Conservation (phyloP, 2,797 vertebrate species). For the Vireo griseus region DNA sequence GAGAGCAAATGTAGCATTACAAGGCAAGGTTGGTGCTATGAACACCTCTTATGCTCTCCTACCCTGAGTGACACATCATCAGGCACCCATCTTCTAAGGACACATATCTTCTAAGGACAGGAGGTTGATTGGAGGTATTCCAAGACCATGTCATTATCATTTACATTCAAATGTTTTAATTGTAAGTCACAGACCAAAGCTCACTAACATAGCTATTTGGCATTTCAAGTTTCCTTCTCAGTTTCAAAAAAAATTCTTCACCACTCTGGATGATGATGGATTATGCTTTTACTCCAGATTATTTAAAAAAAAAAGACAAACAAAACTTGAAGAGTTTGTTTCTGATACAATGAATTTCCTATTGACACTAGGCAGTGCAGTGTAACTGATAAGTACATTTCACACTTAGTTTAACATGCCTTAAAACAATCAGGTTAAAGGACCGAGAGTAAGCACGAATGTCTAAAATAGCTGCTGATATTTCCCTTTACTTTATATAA, state of each 20-base stretch:
- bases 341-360: background rate
- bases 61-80: background rate
- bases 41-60: background rate
- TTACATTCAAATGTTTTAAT: background rate
- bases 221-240: background rate
- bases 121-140: background rate
- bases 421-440: conserved; percentile 11
- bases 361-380: background rate
- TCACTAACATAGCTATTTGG: background rate
- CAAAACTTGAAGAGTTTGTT: background rate
- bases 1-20: background rate
- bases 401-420: background rate
- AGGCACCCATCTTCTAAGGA: background rate
- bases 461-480: background rate
- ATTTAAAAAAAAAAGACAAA: background rate
- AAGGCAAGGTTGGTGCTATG: background rate
- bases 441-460: background rate
- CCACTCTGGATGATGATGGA: background rate
- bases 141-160: background rate
- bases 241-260: background rate
- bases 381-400: conserved; percentile 18
- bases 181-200: background rate
- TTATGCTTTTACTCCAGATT: background rate
- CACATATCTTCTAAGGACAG: background rate
- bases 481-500: conserved; percentile 1